A percentile compares a stretch with the other conserved stretches of the same genome.
These are phyloP conservation scores for Drosophila ambigua DNA, from an alignment of 1,140 invertebrate genomes.

Conservation along the genomic window DNA sequence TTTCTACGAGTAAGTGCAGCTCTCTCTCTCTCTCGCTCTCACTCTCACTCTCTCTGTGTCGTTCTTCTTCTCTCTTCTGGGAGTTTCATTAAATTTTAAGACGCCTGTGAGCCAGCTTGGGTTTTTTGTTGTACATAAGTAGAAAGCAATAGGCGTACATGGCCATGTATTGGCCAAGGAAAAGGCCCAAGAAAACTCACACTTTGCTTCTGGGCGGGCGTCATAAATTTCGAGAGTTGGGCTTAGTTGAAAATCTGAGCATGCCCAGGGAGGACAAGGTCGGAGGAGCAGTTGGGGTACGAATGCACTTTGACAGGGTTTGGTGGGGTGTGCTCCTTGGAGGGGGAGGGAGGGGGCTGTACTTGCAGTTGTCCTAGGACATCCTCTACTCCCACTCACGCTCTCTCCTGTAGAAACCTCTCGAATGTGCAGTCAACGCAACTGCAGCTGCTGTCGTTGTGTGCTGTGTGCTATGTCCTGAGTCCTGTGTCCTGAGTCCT, in stretches of 20 bases:
- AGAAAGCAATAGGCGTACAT: constrained; percentile 20
- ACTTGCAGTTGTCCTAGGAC: constrained; percentile 15
- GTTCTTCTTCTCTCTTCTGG: constrained; percentile 19
- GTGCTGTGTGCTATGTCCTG: constrained; percentile 43
- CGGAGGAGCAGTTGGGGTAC: not conserved
- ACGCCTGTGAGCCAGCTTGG: constrained; percentile 61
- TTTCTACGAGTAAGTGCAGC: no score
- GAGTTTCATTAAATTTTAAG: constrained; percentile 81
- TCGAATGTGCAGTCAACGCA: constrained; percentile 34
- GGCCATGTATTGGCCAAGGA: constrained; percentile 60
- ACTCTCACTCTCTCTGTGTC: not conserved
- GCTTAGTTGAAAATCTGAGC: constrained; percentile 37
- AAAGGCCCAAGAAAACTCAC: constrained; percentile 78
- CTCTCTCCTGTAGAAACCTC: not conserved
- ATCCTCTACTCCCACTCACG: not conserved
- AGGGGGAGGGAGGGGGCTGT: constrained; percentile 22
- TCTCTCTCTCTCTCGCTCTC: constrained; percentile 19
- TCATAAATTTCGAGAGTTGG: constrained; percentile 52
- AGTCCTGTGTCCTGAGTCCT: constrained; percentile 11
- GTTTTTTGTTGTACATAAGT: constrained; percentile 70
- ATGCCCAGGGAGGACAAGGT: constrained; percentile 12
- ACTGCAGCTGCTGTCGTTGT: constrained; percentile 35
- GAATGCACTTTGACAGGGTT: constrained; percentile 40
- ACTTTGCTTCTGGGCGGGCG: constrained; percentile 37
- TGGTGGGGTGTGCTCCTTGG: constrained; percentile 30